Evolutionary conservation across 2,113 vertebrate species (phyloP), one percentile per base, ranked within the genome.

Genomic region (Bungarus multicinctus): DNA sequence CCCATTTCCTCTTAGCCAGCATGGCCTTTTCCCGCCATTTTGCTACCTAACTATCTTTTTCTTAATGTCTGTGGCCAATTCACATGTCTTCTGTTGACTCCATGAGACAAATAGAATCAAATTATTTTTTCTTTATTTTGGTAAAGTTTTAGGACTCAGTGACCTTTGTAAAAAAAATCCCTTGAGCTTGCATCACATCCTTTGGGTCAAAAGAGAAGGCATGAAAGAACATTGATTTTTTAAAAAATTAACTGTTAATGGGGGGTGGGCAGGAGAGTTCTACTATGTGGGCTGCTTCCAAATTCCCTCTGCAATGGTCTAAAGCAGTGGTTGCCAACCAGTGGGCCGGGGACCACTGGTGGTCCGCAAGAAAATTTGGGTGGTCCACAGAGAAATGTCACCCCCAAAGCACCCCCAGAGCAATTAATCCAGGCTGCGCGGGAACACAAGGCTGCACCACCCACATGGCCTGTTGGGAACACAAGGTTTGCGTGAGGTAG

Each of bases 221-320:
- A 81, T 47, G 45, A n/a, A 30, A 39, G 16, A 91, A 90, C 47
- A 91, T 22, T 57, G 54, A 54, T 12, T 85, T 11, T 45, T 55
- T 74, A 14, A 1, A 34, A 16, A 53, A 55, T 85, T 30, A 85
- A 85, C 6, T 53, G 10, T 74, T 91, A 55, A 91, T 54, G 16
- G 45, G 2, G 45, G 4, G 22, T 1, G 5, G 11, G 2, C 11
- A 60, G n/a, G n/a, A 39, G 34, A 34, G 34, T 16, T 27, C 18
- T 60, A 7, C 55, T 30, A 47, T 64, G 43, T 50, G 60, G 57
- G n/a, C 3, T 30, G 10, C 16, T 8, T 64, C 43, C 1, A 91
- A 39, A 91, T 89, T 64, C 74, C 91, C 18, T 45, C 20, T 16
- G 58, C 94, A 90, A 89, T 54, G 95, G 93, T 86, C 88, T 55